These are phyloP conservation scores for Melospiza georgiana DNA, from an alignment of 2,113 vertebrate genomes.

Conservation along the genomic window DNA sequence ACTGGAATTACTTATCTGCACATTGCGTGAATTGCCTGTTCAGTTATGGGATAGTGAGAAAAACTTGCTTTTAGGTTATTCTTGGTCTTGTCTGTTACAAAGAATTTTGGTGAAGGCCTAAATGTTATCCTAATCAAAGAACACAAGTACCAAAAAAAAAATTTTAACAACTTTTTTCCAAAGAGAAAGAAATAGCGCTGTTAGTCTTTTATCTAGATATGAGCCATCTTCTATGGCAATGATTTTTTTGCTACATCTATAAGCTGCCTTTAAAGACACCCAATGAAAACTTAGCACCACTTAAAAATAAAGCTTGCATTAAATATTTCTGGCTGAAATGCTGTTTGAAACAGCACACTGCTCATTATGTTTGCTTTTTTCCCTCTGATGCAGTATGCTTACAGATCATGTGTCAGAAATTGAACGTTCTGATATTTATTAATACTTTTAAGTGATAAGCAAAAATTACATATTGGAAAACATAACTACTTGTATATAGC, in stretches of 20 bases:
- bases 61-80: neutral
- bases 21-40: rapidly evolving
- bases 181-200: neutral
- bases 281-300: neutral
- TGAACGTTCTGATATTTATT: conserved; percentile 32
- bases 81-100: no score
- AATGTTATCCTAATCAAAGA: neutral
- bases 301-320: neutral
- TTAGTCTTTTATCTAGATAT: neutral
- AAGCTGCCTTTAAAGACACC: neutral
- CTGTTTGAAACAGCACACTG: neutral
- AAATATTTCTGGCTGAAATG: neutral
- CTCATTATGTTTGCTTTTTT: conserved; percentile 5
- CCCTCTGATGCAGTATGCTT: neutral
- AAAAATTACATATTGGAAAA: conserved; percentile 41
- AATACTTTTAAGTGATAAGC: conserved; percentile 60
- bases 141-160: neutral
- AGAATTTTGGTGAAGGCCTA: neutral
- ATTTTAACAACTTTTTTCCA: neutral
- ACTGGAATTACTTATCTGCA: neutral
- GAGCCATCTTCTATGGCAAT: neutral
- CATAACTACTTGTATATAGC: conserved; percentile 26
- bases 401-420: neutral
- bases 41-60: neutral
- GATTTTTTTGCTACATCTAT: neutral